A percentile compares a stretch with the other conserved stretches of the same genome.
Evolutionary conservation across 2,888 invertebrate species (phyloP).

Genomic region (Torymus auratus): DNA sequence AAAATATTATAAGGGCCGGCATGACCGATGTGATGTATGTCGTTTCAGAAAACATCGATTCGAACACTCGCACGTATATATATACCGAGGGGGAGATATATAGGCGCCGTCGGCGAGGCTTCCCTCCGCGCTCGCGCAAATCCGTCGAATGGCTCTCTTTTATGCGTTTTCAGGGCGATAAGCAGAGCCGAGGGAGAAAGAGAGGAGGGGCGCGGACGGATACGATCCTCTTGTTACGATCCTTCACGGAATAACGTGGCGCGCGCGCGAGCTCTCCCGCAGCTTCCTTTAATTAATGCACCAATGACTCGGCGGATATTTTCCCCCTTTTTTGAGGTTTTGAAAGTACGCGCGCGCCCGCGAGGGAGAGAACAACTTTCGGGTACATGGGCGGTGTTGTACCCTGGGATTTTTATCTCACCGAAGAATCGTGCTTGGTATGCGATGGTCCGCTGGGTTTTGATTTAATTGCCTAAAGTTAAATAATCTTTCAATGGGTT

Average conservation of each 20-base stretch:
- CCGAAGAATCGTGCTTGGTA: too few species aligned
- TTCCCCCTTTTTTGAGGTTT: conserved; percentile 12
- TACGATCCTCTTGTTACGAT: conserved; percentile 28
- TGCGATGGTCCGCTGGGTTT: too few species aligned
- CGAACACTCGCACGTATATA: too few species aligned
- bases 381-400: background rate
- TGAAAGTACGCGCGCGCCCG: background rate
- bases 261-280: conserved; percentile 3
- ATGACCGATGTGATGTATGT: background rate
- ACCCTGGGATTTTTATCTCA: background rate
- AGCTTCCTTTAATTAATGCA: conserved; percentile 50
- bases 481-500: background rate
- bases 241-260: conserved; percentile 41
- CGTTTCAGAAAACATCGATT: conserved; percentile 30
- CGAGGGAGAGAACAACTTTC: too few species aligned
- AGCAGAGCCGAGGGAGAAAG: too few species aligned
- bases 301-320: conserved; percentile 38
- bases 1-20: too few species aligned
- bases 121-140: background rate
- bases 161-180: conserved; percentile 22
- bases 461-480: background rate
- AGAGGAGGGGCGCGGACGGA: background rate
- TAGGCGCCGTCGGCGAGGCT: conserved; percentile 15
- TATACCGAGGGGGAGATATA: background rate
- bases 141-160: conserved; percentile 34